Base-by-base conservation (phyloP, 2,888 invertebrate species). In the Microplitis manilae region DNA sequence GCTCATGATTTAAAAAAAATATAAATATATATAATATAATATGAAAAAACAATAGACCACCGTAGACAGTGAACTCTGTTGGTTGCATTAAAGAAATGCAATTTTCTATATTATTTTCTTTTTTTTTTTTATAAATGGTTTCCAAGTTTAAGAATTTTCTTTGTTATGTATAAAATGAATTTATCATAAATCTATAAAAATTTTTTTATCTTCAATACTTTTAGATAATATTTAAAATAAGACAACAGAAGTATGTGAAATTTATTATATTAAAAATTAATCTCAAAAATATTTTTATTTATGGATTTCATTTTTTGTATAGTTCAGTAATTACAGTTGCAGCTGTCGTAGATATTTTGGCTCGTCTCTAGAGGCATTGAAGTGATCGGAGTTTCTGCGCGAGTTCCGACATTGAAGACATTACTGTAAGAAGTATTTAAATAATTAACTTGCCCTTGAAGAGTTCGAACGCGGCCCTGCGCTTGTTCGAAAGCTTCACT, bases 401-500 rank as follows among this genome's bases (percentile, higher is more conserved):
- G 86, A 60, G 77, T 81, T 69, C 79, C 83, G 2, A 82, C 80
- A 39, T 83, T 85, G 39, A 89, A 87, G n/a, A 89, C 86, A 60
- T 87, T 89, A 71, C 86, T 89, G 76, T 88, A 88, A 0, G 90
- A 88, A 41, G 87, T 89, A 79, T 94, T 94, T 75, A 94, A 86
- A 68, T 93, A 93, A 64, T 92, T 91, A 2, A 94, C 92, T 79
- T 94, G 94, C 7, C 92, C 93, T 84, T 94, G 94, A 13, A 94
- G 89, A 15, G 92, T 91, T 50, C 92, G 91, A 13, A 94, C 92
- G 30, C 94, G 90, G 82, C 93, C 92, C 83, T 94, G 94, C 0
- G 93, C 94, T 84, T 94, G 91, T 76, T 94, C 93, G 81, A 94
- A 94, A 81, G 93, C 94, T 84, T 94, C 94, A 84, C 93, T 93